phyloP scores from a whole-genome alignment of 2,797 vertebrate species.

The Aphelocoma californica region DNA sequence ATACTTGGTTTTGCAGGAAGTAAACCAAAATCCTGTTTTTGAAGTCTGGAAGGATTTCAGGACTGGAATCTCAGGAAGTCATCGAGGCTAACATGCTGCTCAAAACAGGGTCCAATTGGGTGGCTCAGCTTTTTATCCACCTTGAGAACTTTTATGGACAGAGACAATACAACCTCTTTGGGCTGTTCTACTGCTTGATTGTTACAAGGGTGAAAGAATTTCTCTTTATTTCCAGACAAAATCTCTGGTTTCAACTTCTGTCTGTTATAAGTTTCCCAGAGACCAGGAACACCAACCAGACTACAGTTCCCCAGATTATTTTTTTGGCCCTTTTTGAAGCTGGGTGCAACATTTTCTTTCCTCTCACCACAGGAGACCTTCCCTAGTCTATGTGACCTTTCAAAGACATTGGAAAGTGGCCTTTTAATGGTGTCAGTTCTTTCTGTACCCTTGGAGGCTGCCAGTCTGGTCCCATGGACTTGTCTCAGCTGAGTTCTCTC shows the following conservation, averaged over 20 bases:
- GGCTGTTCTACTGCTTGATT: fast-evolving
- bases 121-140: neutral
- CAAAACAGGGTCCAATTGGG: neutral
- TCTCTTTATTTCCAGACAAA: neutral
- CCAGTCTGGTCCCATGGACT: neutral
- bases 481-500: neutral
- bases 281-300: neutral
- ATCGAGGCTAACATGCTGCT: neutral
- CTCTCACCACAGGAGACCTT: neutral
- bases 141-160: neutral
- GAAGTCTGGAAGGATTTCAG: neutral
- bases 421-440: neutral
- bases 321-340: neutral
- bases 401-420: neutral
- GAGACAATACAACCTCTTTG: neutral
- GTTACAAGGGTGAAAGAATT: neutral
- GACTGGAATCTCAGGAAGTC: neutral
- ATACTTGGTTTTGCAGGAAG: neutral
- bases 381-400: neutral
- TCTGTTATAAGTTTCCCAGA: neutral
- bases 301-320: neutral
- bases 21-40: neutral
- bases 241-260: neutral
- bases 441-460: neutral
- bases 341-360: neutral